These are phyloP conservation scores for Notarius lentiginosus DNA, from an alignment of 2,113 vertebrate genomes.

Conservation along the genomic window DNA sequence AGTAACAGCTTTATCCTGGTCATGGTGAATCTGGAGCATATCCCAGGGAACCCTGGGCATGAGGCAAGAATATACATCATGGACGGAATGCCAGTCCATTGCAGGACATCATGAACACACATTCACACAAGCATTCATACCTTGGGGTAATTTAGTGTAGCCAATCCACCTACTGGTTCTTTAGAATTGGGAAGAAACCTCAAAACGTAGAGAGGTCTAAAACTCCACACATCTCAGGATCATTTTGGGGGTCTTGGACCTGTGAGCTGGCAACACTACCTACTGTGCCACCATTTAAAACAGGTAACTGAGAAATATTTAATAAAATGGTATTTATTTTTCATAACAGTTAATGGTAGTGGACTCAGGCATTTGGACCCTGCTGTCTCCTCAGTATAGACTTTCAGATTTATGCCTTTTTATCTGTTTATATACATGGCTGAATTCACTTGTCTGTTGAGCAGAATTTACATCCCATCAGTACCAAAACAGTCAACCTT, in stretches of 20 bases:
- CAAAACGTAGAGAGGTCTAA: neutral
- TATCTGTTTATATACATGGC: neutral
- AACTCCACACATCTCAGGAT: neutral
- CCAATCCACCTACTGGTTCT: neutral
- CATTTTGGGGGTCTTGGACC: neutral
- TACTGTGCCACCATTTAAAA: neutral
- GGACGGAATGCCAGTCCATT: neutral
- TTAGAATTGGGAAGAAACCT: neutral
- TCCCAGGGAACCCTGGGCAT: neutral
- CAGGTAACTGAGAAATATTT: neutral
- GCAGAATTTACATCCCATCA: neutral
- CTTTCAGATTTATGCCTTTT: neutral
- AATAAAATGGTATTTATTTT: neutral
- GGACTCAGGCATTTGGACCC: constrained; percentile 2
- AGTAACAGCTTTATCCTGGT: neutral
- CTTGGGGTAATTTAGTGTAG: neutral
- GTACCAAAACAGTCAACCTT: constrained; percentile 10
- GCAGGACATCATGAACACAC: neutral
- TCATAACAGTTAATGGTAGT: neutral
- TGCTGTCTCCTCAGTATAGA: neutral
- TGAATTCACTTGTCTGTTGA: neutral
- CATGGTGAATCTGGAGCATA: neutral
- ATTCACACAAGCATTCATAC: neutral
- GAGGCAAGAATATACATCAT: neutral
- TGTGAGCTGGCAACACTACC: neutral